A percentile compares a stretch with the other conserved stretches of the same genome.
Conservation (phyloP, 2,888 invertebrate genomes). For the Spicauda simplicius region DNA sequence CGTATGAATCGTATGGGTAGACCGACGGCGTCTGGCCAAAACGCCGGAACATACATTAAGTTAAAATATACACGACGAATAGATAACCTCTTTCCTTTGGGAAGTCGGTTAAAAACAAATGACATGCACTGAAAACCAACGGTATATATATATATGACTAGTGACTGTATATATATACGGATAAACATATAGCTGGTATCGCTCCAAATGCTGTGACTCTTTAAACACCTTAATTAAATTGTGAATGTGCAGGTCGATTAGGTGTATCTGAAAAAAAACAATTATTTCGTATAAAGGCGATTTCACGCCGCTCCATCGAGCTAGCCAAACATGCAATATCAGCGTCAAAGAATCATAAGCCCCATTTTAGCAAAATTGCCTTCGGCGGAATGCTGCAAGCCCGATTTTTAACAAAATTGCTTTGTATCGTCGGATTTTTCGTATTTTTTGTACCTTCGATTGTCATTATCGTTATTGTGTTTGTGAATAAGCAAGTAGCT, state of each 20-base stretch:
- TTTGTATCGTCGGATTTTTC: slow-evolving; percentile 26
- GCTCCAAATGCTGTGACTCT: too few relatives aligned
- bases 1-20: too few relatives aligned
- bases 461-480: slow-evolving; percentile 33
- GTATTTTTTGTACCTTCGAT: slow-evolving; percentile 27
- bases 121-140: too few relatives aligned
- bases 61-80: too few relatives aligned
- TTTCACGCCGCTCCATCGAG: slow-evolving; percentile 14
- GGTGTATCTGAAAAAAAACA: neutral
- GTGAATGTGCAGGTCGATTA: neutral
- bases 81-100: too few relatives aligned
- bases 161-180: too few relatives aligned
- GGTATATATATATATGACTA: too few relatives aligned
- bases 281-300: slow-evolving; percentile 8
- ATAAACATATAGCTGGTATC: too few relatives aligned
- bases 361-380: slow-evolving; percentile 29
- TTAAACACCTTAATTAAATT: neutral
- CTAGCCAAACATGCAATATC: slow-evolving; percentile 13
- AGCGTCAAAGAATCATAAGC: slow-evolving; percentile 28
- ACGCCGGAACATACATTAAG: too few relatives aligned
- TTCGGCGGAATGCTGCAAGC: slow-evolving; percentile 25
- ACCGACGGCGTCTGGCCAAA: too few relatives aligned
- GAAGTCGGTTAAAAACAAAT: too few relatives aligned
- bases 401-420: slow-evolving; percentile 35
- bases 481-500: slow-evolving; percentile 31